Evolutionary conservation across 2,797 vertebrate genomes (phyloP), one percentile per base, ranked within the genome.

Genomic region (Scolopax rusticola): DNA sequence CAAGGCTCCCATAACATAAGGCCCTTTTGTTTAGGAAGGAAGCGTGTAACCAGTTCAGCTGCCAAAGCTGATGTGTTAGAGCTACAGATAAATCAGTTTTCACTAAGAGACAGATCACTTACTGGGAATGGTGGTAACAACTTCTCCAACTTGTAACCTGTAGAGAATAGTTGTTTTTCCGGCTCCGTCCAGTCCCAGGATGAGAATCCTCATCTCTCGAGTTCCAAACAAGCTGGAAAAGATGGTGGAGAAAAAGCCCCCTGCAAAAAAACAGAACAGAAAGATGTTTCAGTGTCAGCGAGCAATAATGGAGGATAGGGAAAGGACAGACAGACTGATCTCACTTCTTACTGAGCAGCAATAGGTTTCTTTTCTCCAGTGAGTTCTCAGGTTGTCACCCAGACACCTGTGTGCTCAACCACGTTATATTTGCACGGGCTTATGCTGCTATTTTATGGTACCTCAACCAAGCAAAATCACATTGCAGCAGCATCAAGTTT

Each of bases 111-210:
- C 19, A 16, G 12, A 83, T 19, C 70, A 98, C 99, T 85, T 98
- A 99, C 99, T 99, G 13, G 99, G 99, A 97, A 99, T 99, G 53
- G 99, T 99, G 61, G 99, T 99, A 92, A 99, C 99, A 53, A 99
- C 99, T 98, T 99, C 99, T 97, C 99, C 99, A 56, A 99, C 99
- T 96, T 99, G 99, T 89, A 99, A 97, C 81, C 99, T 98, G 98
- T 99, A 99, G 40, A 99, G 98, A 94, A 99, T 99, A 30, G 99
- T 99, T 3, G 99, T 99, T 98, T 99, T 99, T 84, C 99, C 99
- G 20, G 99, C 99, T 69, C 99, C 99, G 9, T 99, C 99, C 97
- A 99, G 97, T 91, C 99, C 99, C 97, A 99, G 97, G 96, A 99
- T 99, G 90, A 99, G 98, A 98, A 99, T 99, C 96, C 99, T 99